Evolutionary conservation across 2,888 invertebrate genomes (phyloP), one percentile per base, ranked within the genome.

Genomic region (Patella pellucida): DNA sequence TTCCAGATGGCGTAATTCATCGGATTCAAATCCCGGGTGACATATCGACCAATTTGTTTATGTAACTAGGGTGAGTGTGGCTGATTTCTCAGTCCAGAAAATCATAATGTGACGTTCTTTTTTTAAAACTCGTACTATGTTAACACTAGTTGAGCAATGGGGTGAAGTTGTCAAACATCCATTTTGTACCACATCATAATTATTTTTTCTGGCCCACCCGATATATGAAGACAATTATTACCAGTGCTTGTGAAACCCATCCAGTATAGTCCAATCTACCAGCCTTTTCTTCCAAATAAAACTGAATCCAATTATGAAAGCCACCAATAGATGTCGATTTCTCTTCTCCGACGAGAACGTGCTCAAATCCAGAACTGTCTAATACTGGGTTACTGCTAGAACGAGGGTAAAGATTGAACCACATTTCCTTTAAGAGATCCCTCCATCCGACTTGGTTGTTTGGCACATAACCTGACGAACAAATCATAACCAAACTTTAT

Each of bases 341-440:
- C 85, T 82, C 31, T 92, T 98, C 97, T 0, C 96, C 95, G 3
- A 97, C 93, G 90, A 97, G 97, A 31, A 97, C 94, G 87, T 98
- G 97, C 90, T 98, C 97, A 88, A 97, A 97, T 1, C 96, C 97
- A 62, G 95, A 95, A 84, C 97, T 97, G 78, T 97, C 95, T 31
- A 95, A 93, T 88, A 94, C 94, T 5, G 85, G 93, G 93, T 52
- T 95, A 94, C 79, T 97, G 93, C 0, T 96, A 94, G 86, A 85
- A 1, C 89, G 82, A 0, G 85, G 77, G 89, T 96, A 98, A 83
- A 96, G 93, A 52, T 94, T 94, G 82, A 93, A 93, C 92, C 92
- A 93, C 11, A 92, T 88, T 76, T 90, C 87, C 41, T 86, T 84
- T 51, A 92, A 81, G 19, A 86, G 83, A 23, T 86, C 84, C 68